phyloP scores from a whole-genome alignment of 2,888 invertebrate species.

The Polydesmus complanatus region DNA sequence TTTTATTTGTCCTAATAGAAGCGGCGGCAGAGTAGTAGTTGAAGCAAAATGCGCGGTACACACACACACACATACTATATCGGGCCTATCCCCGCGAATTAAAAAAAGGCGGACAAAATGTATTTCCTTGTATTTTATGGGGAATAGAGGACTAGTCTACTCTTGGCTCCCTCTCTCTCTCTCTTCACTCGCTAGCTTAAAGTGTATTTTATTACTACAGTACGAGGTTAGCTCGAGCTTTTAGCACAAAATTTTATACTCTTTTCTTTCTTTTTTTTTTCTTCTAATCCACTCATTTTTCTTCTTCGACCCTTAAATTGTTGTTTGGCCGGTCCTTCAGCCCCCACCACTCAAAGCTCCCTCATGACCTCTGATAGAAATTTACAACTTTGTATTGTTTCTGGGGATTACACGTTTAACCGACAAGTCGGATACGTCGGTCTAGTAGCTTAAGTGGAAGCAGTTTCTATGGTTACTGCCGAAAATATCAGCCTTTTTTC shows the following conservation, averaged over 20 bases:
- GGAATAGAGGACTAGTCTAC: too few relatives aligned
- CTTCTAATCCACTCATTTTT: background rate
- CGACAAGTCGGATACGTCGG: too few relatives aligned
- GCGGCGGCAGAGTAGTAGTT: too few relatives aligned
- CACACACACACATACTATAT: too few relatives aligned
- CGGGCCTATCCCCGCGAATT: background rate
- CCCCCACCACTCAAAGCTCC: too few relatives aligned
- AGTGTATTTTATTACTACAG: background rate
- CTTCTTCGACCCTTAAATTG: background rate
- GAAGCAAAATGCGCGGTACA: too few relatives aligned
- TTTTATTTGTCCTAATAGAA: background rate
- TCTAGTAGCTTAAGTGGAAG: too few relatives aligned
- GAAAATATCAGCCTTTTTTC: too few relatives aligned
- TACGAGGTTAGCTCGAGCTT: background rate
- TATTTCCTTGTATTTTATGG: background rate
- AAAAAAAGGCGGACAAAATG: background rate
- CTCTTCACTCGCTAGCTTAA: background rate
- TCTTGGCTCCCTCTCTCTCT: background rate
- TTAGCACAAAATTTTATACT: background rate
- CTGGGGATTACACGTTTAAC: too few relatives aligned
- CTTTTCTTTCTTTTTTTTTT: too few relatives aligned
- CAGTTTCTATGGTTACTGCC: too few relatives aligned
- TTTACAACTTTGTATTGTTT: background rate
- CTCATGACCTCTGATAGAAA: background rate
- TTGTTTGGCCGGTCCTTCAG: too few relatives aligned